phyloP scores from a whole-genome alignment of 2,113 vertebrate species.

The Clarias gariepinus region DNA sequence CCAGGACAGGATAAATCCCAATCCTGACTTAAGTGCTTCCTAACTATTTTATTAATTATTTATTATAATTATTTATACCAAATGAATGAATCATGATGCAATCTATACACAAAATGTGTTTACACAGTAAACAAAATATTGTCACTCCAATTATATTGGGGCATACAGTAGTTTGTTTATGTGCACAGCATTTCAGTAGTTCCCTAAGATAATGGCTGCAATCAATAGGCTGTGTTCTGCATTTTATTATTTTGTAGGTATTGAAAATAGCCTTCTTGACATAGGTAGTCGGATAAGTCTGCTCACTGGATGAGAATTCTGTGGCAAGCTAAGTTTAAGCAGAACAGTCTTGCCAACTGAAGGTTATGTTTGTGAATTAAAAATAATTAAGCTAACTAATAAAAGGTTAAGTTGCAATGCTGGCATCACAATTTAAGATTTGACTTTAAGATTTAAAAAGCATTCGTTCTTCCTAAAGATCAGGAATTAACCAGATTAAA shows the following conservation, averaged over 20 bases:
- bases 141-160: not conserved
- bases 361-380: not conserved
- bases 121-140: not conserved
- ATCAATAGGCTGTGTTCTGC: not conserved
- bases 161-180: not conserved
- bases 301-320: not conserved
- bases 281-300: not conserved
- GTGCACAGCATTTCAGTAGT: not conserved
- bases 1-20: not conserved
- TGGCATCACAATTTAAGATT: not conserved
- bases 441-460: not conserved
- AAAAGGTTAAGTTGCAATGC: not conserved
- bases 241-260: not conserved
- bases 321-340: not conserved
- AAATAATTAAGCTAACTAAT: not conserved
- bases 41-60: too few species aligned
- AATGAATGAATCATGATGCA: not conserved
- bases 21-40: not conserved
- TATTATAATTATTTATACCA: not conserved
- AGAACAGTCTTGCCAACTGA: not conserved
- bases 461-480: not conserved
- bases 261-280: not conserved
- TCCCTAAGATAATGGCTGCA: not conserved
- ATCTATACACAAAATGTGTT: not conserved
- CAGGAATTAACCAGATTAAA: not conserved